Conservation (phyloP, 1,140 invertebrate genomes). For the Aethina tumida region DNA sequence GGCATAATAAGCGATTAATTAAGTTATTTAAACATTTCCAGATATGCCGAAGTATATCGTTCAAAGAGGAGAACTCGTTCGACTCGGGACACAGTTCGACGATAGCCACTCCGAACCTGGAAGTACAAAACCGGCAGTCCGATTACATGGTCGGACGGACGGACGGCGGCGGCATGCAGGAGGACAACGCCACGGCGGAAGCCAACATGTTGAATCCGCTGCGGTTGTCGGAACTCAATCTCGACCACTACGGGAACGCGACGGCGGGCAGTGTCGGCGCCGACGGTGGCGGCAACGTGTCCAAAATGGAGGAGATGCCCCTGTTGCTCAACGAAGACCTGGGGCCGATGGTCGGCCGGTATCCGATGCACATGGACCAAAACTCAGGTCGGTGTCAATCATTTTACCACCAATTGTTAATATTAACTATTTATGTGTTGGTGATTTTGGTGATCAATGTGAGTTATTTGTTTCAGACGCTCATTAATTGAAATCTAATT, state of each 20-base stretch:
- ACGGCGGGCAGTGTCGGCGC: neutral
- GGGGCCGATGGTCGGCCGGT: conserved; percentile 17
- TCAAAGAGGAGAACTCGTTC: conserved; percentile 16
- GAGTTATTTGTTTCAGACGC: too few relatives aligned
- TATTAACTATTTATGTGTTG: too few relatives aligned
- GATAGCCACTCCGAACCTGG: conserved; percentile 1
- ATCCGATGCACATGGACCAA: conserved; percentile 8
- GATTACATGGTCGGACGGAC: too few relatives aligned
- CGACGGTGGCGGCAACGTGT: neutral
- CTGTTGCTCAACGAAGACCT: conserved; percentile 14
- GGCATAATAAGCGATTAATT: too few relatives aligned
- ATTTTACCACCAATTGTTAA: neutral
- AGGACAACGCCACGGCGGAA: too few relatives aligned
- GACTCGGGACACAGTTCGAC: neutral
- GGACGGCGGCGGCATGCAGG: neutral
- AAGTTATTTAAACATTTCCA: too few relatives aligned
- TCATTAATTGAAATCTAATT: too few relatives aligned
- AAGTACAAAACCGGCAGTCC: too few relatives aligned
- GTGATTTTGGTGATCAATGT: too few relatives aligned
- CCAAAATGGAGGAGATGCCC: conserved; percentile 6
- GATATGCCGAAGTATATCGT: conserved; percentile 26
- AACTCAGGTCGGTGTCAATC: too few relatives aligned
- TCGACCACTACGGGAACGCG: conserved; percentile 2
- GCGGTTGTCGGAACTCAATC: conserved; percentile 9
- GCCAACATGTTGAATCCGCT: conserved; percentile 10